Percentiles rank a stretch among this genome's conserved stretches.
Evolutionary conservation across 2,888 invertebrate genomes (phyloP).

Genomic region (Luperina nickerlii): DNA sequence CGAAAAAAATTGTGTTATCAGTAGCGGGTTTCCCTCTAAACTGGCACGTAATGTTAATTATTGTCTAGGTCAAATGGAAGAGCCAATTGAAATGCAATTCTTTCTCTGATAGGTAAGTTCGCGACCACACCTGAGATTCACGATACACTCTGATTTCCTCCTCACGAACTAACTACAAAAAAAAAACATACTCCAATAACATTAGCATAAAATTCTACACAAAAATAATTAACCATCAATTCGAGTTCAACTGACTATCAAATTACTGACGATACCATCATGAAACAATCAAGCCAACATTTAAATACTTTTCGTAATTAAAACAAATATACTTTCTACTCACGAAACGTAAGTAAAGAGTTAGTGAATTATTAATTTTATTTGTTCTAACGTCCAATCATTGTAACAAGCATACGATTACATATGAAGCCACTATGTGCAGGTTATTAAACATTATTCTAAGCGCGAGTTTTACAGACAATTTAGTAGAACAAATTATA

Average conservation of each 20-base stretch:
- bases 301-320: slow-evolving; percentile 61
- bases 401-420: slow-evolving; percentile 79
- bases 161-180: slow-evolving; percentile 31
- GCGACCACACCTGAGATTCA: slow-evolving; percentile 41
- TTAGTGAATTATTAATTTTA: slow-evolving; percentile 73
- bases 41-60: background rate
- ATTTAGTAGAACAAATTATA: slow-evolving; percentile 90
- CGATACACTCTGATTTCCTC: slow-evolving; percentile 7
- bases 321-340: slow-evolving; percentile 59
- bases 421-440: slow-evolving; percentile 84
- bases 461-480: slow-evolving; percentile 87
- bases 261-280: slow-evolving; percentile 38
- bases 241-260: slow-evolving; percentile 36
- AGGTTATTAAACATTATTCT: slow-evolving; percentile 88
- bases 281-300: slow-evolving; percentile 55
- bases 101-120: background rate
- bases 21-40: no score
- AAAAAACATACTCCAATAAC: slow-evolving; percentile 32
- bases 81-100: background rate
- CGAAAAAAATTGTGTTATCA: background rate
- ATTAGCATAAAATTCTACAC: slow-evolving; percentile 52
- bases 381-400: slow-evolving; percentile 81
- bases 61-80: background rate
- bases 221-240: slow-evolving; percentile 54
- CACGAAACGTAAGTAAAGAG: slow-evolving; percentile 39